Conservation (phyloP, 2,797 vertebrate species). For the Hozukius guyotensis region DNA sequence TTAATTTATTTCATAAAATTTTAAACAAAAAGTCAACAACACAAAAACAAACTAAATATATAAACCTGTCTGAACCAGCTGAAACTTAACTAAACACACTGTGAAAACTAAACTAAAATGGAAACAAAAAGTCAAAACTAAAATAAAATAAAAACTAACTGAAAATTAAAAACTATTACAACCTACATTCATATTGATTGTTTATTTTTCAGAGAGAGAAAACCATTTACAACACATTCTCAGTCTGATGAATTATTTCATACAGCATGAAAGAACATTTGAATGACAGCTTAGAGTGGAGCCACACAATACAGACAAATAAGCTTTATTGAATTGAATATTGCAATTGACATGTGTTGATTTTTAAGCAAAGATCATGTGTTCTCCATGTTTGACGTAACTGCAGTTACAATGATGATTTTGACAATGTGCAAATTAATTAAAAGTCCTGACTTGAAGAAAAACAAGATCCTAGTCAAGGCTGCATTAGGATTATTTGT, state of each 20-base stretch:
- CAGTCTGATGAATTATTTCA: background rate
- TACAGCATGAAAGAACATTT: background rate
- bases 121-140: too few relatives aligned
- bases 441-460: background rate
- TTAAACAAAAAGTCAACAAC: too few relatives aligned
- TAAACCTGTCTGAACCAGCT: too few relatives aligned
- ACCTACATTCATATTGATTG: background rate
- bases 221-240: background rate
- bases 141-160: too few relatives aligned
- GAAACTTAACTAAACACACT: too few relatives aligned
- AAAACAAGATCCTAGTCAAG: background rate
- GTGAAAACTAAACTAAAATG: too few relatives aligned
- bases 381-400: background rate
- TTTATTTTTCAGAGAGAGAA: slow-evolving; percentile 1
- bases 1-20: too few relatives aligned
- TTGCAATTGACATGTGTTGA: background rate
- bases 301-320: too few relatives aligned
- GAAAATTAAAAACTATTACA: too few relatives aligned
- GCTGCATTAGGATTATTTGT: background rate
- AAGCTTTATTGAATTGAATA: background rate
- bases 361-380: background rate
- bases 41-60: too few relatives aligned
- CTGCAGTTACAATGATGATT: background rate
- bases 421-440: background rate
- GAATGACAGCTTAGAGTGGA: background rate